phyloP scores from a whole-genome alignment of 1,140 invertebrate genomes.

The Eurytemora carolleeae region DNA sequence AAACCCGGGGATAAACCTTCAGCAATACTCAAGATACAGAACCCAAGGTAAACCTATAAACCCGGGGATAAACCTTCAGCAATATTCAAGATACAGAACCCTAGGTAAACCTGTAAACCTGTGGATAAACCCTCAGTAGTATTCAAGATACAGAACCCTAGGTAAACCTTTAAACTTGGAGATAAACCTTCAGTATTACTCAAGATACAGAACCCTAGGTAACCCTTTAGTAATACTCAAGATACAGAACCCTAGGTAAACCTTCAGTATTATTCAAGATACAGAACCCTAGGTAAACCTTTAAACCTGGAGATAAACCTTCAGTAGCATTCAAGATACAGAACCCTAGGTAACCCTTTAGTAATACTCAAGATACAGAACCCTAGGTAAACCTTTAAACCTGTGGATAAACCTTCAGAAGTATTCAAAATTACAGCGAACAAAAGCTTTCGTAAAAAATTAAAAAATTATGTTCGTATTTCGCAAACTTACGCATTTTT shows the following conservation, averaged over 20 bases:
- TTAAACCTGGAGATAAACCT: no score
- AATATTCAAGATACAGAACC: slow-evolving; percentile 9
- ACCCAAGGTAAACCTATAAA: neutral
- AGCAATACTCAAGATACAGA: slow-evolving; percentile 9
- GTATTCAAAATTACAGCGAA: slow-evolving; percentile 4
- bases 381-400: neutral
- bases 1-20: neutral
- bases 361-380: no score
- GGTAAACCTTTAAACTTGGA: no score
- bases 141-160: slow-evolving; percentile 7
- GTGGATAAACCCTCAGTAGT: neutral
- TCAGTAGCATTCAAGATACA: no score
- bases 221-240: no score
- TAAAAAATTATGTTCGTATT: no score
- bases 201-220: no score
- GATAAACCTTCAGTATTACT: no score
- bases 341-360: no score
- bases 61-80: neutral
- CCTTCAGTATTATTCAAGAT: slow-evolving; percentile 3
- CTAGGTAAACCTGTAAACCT: neutral
- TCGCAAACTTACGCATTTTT: no score
- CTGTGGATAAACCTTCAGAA: neutral
- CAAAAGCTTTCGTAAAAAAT: slow-evolving; percentile 1
- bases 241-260: no score
- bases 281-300: slow-evolving; percentile 4